A percentile compares a stretch with the other conserved stretches of the same genome.
Evolutionary conservation across 2,888 invertebrate genomes (phyloP).

Genomic region (Actias luna): DNA sequence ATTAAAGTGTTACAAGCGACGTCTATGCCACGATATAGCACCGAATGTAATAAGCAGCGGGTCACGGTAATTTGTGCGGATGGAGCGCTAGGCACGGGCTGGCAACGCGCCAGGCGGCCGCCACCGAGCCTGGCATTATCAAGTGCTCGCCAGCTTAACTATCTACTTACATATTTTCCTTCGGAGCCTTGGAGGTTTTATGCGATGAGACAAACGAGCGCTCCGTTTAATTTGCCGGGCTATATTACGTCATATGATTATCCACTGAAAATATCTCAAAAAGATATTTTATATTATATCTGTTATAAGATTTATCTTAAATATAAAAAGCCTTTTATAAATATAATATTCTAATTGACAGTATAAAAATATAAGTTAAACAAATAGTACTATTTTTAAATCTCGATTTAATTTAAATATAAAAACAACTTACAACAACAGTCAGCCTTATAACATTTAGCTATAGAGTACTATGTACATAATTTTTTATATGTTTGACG

Average conservation of each 20-base stretch:
- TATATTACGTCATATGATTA: not conserved
- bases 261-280: not conserved
- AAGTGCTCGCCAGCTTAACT: conserved; percentile 10
- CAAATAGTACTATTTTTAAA: too few relatives aligned
- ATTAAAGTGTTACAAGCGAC: not conserved
- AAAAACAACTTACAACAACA: too few relatives aligned
- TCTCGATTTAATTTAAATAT: too few relatives aligned
- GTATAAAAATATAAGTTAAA: too few relatives aligned
- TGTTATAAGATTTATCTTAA: not conserved
- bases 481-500: too few relatives aligned
- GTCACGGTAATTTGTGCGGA: conserved; percentile 17
- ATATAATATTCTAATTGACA: too few relatives aligned
- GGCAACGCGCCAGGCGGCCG: conserved; percentile 12
- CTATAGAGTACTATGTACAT: too few relatives aligned
- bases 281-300: not conserved
- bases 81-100: conserved; percentile 10
- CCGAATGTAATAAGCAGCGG: conserved; percentile 10
- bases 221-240: not conserved
- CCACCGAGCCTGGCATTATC: conserved; percentile 10
- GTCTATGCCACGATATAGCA: conserved; percentile 9
- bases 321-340: not conserved
- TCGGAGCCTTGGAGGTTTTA: not conserved
- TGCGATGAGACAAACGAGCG: conserved; percentile 1
- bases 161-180: conserved; percentile 7
- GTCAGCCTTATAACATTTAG: too few relatives aligned